Base-by-base conservation (phyloP, 2,113 vertebrate genomes). In the Plestiodon gilberti region DNA sequence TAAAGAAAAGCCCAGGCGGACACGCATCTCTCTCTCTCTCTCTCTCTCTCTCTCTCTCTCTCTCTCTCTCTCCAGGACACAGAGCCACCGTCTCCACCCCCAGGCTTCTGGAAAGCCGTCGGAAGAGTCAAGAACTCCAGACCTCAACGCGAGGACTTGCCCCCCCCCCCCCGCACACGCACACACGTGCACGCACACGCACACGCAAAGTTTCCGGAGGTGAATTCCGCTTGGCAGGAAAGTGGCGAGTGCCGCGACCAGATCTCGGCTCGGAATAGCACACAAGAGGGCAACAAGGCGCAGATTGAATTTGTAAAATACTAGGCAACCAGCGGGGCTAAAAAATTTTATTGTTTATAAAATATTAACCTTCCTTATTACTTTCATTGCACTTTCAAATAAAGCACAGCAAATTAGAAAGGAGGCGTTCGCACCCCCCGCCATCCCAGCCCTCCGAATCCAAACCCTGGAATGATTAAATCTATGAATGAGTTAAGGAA, bases 321-420 rank as follows among this genome's bases (percentile, higher is more conserved):
- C 90, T 93, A 93, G 91, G 93, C 89, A 85, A 28, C 91, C 91
- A 89, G 89, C 90, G 91, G 89, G 89, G 93, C 93, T 94, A 88
- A 86, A 84, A 93, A 11, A 55, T 96, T 95, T 94, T 94, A 96
- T 95, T 93, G 95, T 96, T 96, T 92, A 94, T 95, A 89, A 96
- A 95, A 96, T 95, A 95, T 95, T 91, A 93, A 96, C 92, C 85
- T 90, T 84, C 23, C 92, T 93, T 89, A 87, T 77, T 78, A 81
- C 93, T 96, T 92, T 87, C 91, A 62, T 83, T 82, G 92, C 91
- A 84, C 90, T 94, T 89, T 75, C 89, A 85, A 92, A 95, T 92
- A 88, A 89, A 78, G 94, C 90, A 90, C 92, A 40, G 93, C 81
- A 91, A 93, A 89, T 91, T 95, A 91, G 91, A 87, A 86, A 91